Evolutionary conservation across 2,113 vertebrate species (phyloP), one percentile per base, ranked within the genome.

Genomic region (Osmerus mordax): DNA sequence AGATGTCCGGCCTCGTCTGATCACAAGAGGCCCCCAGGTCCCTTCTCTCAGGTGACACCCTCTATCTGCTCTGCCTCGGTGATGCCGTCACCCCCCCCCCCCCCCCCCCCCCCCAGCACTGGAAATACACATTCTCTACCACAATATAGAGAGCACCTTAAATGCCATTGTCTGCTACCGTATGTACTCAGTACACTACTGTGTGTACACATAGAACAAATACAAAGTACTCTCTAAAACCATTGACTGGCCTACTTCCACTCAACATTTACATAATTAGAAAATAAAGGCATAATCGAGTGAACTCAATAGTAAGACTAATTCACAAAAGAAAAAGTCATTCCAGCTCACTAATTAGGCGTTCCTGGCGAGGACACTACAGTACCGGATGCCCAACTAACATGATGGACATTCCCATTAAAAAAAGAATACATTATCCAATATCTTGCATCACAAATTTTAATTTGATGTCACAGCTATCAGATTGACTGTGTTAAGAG

Each of bases 1-100:
- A 82, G 78, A 87, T 85, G 88, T 91, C 89, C 88, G 71, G 87
- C 86, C 86, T 84, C 87, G 89, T 91, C 83, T 82, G 79, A 89
- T 92, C 89, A 91, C 81, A 72, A 75, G 81, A 76, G 59, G 79
- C 83, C 87, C 77, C 74, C 79, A 81, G 86, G 86, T 68, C 56
- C 67, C 77, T 77, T 80, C 81, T 86, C 79, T 79, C 84, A 82
- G 90, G 87, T 90, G 88, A 90, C 89, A 89, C 74, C 60, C 75
- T 81, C 75, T 83, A 88, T 91, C 82, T 86, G 74, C 70, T 70
- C 58, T 63, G 69, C 62, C 73, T 79, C 56, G 73, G 54, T 87
- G 86, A 89, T 71, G 82, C 75, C 79, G 77, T 58, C 70, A 70
- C 73, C 19, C 78, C 77, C 72, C 73, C 52, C 18, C 25, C 16